phyloP scores from a whole-genome alignment of 64 coral and sea anemone species.

The Montipora cactus region DNA sequence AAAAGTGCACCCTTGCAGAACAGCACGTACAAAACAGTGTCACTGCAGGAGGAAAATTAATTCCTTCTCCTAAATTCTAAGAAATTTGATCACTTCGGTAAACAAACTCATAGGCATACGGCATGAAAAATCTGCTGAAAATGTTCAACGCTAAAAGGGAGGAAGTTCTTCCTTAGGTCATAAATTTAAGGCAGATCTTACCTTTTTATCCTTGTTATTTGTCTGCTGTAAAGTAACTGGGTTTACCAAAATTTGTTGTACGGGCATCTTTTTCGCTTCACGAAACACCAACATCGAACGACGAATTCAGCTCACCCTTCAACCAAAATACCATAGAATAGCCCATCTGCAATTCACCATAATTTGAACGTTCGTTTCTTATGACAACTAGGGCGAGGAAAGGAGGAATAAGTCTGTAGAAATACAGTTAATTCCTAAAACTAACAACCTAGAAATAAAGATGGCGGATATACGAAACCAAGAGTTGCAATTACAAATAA shows the following conservation, averaged over 20 bases:
- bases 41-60: not conserved
- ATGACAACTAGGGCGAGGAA: not conserved
- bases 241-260: constrained; percentile 95
- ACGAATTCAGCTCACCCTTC: not conserved
- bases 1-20: not conserved
- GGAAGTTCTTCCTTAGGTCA: not conserved
- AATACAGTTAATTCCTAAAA: not conserved
- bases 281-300: constrained; percentile 37
- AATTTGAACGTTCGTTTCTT: not conserved
- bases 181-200: constrained; percentile 31
- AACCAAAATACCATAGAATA: constrained; percentile 1
- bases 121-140: not conserved
- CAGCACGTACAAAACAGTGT: not conserved
- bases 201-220: constrained; percentile 90
- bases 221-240: constrained; percentile 80
- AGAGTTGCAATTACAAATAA: constrained; percentile 1
- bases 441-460: not conserved
- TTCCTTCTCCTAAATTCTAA: not conserved
- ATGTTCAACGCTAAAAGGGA: not conserved
- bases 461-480: constrained; percentile 14
- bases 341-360: not conserved
- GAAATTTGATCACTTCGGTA: not conserved
- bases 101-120: not conserved
- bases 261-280: constrained; percentile 79
- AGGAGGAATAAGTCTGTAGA: not conserved